Evolutionary conservation across 2,888 invertebrate species (phyloP).

Genomic region (Frankliniella intonsa): DNA sequence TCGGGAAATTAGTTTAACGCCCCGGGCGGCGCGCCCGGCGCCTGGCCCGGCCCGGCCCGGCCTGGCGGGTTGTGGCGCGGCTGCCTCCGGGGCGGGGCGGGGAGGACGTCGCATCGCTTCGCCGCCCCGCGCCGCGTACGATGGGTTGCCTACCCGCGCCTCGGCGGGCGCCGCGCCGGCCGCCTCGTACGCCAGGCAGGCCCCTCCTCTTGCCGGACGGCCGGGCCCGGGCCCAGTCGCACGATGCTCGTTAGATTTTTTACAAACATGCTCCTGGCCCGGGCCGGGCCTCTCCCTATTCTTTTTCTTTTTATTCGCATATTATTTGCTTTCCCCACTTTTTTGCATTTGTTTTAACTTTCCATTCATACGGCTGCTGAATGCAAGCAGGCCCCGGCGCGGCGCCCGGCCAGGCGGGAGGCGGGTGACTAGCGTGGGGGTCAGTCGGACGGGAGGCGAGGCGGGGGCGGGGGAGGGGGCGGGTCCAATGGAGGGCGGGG

Average conservation of each 20-base stretch:
- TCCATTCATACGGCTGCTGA: constrained; percentile 6
- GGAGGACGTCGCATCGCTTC: background rate
- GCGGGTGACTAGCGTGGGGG: background rate
- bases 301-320: background rate
- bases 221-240: background rate
- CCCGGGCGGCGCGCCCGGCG: background rate
- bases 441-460: background rate
- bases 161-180: background rate
- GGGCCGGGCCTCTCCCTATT: background rate
- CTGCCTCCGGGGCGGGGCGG: background rate
- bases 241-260: constrained; percentile 7
- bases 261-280: background rate
- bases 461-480: background rate
- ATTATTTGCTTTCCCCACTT: background rate
- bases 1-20: constrained; percentile 23
- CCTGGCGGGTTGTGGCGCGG: background rate
- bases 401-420: background rate
- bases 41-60: background rate
- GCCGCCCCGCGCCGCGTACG: background rate
- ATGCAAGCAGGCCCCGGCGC: background rate
- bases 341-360: background rate
- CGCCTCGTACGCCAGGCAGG: too few relatives aligned
- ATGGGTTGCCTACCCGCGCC: background rate
- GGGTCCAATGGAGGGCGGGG: background rate
- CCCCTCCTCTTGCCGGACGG: background rate